A percentile compares a stretch with the other conserved stretches of the same genome.
These are phyloP conservation scores for Corythaeola cristata DNA, from an alignment of 2,113 vertebrate genomes.

Conservation along the genomic window DNA sequence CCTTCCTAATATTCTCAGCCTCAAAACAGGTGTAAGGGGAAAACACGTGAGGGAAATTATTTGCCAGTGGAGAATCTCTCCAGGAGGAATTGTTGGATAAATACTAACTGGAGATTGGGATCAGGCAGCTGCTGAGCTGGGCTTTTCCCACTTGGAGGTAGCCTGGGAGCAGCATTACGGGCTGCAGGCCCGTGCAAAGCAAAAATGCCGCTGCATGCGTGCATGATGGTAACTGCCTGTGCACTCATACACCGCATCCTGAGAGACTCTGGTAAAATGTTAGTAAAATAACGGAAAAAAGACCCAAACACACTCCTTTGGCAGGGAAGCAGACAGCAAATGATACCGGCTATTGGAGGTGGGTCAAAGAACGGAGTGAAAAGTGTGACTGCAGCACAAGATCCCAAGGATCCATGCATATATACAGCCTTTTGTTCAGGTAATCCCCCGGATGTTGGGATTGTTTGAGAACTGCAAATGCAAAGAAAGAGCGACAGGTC, in stretches of 20 bases:
- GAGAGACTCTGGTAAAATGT: not conserved
- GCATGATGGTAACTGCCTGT: not conserved
- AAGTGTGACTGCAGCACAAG: fast-evolving
- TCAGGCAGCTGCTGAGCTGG: slow-evolving; percentile 5
- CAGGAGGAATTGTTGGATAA: slow-evolving; percentile 17
- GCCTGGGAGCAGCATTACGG: not conserved
- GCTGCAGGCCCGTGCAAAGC: not conserved
- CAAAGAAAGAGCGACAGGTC: not conserved
- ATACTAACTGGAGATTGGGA: not conserved
- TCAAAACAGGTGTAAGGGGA: slow-evolving; percentile 38
- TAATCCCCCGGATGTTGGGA: not conserved
- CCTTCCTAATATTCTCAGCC: slow-evolving; percentile 1
- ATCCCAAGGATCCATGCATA: not conserved
- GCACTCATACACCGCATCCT: not conserved
- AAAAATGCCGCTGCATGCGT: not conserved
- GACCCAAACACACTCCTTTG: not conserved
- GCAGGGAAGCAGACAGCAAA: fast-evolving
- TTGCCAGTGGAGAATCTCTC: not conserved
- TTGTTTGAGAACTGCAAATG: not conserved
- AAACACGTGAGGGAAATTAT: slow-evolving; percentile 8
- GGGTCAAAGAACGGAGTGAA: not conserved
- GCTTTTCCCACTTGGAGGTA: not conserved
- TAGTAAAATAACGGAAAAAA: not conserved
- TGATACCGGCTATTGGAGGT: fast-evolving
- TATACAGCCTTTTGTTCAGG: not conserved